Evolutionary conservation across 1,140 invertebrate species (phyloP).

Genomic region (Archegozetes longisetosus): DNA sequence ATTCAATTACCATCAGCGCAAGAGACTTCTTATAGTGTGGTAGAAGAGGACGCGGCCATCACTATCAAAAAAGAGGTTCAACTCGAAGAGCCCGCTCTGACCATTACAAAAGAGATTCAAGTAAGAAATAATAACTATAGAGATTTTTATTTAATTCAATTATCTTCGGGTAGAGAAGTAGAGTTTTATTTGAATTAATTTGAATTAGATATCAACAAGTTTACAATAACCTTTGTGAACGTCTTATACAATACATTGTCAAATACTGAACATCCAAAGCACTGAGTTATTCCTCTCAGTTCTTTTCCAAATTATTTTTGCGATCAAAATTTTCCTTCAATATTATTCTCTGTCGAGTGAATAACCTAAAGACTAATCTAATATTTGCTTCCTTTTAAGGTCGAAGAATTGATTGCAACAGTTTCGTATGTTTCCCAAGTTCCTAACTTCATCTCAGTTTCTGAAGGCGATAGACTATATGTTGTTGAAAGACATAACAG

Average conservation of each 20-base stretch:
- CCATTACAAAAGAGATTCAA: too few relatives aligned
- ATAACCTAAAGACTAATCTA: not conserved
- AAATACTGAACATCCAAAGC: not conserved
- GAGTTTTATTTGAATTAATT: too few relatives aligned
- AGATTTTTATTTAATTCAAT: too few relatives aligned
- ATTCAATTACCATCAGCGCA: conserved; percentile 42
- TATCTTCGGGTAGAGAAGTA: too few relatives aligned
- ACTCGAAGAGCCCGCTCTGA: too few relatives aligned
- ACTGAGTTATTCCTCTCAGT: not conserved
- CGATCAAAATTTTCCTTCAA: not conserved
- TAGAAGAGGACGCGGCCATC: conserved; percentile 32
- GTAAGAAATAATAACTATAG: too few relatives aligned
- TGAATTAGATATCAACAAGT: not conserved
- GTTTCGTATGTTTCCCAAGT: conserved; percentile 72
- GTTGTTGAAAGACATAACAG: conserved; percentile 48
- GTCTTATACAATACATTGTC: not conserved
- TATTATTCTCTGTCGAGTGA: not conserved
- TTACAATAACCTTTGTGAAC: not conserved
- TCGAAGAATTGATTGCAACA: conserved; percentile 38
- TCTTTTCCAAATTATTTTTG: not conserved
- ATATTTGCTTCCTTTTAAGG: not conserved
- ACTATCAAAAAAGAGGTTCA: conserved; percentile 22
- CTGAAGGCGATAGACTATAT: conserved; percentile 74
- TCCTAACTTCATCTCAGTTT: conserved; percentile 64
- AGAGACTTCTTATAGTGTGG: conserved; percentile 48